Conservation (phyloP, 2,113 vertebrate genomes). For the Heloderma charlesbogerti region DNA sequence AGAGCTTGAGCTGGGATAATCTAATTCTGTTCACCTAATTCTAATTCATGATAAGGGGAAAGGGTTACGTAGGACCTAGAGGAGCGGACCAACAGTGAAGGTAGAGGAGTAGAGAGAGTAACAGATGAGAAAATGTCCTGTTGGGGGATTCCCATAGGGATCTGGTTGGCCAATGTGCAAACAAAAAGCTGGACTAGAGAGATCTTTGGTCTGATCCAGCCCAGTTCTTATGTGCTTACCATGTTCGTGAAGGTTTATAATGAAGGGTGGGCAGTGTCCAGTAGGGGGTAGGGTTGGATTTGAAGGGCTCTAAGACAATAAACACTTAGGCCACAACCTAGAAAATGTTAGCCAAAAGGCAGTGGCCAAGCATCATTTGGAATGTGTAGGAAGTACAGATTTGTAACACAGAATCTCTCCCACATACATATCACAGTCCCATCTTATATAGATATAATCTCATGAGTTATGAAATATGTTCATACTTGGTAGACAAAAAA, state of each 20-base stretch:
- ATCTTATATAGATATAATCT: neutral
- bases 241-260: neutral
- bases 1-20: neutral
- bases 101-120: too few relatives aligned
- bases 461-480: too few relatives aligned
- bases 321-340: neutral
- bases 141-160: neutral
- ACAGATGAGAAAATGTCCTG: neutral
- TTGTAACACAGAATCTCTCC: neutral
- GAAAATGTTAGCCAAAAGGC: neutral
- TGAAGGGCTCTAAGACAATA: neutral
- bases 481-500: too few relatives aligned
- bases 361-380: neutral
- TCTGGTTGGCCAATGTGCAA: too few relatives aligned
- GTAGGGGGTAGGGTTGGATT: neutral
- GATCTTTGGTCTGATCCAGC: too few relatives aligned
- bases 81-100: neutral
- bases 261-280: neutral
- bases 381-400: neutral
- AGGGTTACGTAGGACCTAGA: too few relatives aligned
- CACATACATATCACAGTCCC: neutral
- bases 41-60: neutral
- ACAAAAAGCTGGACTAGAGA: too few relatives aligned
- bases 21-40: neutral
- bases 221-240: too few relatives aligned